Evolutionary conservation across 2,113 vertebrate species (phyloP), one percentile per base, ranked within the genome.

Genomic region (Thalassoma bifasciatum): DNA sequence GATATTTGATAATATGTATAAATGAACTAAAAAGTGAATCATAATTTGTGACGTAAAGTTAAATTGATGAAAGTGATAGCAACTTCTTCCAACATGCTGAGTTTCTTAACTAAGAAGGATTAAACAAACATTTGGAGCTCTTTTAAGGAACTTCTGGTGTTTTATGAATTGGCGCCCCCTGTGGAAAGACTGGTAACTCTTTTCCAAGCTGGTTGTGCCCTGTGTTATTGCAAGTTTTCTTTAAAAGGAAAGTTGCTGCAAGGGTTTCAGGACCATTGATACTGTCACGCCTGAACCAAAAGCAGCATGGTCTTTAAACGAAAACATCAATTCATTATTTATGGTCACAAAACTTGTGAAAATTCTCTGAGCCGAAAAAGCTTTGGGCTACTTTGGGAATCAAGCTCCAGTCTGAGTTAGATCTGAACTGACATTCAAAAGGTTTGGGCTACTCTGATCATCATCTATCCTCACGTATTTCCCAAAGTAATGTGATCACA

Each of bases 21-120:
- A 38, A 2, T n/a, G 34, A 14, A 34, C 30, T 54, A 59, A 4
- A 42, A 11, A 14, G 40, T 58, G 60, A 38, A 64, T 50, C 26
- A 56, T n/a, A n/a, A n/a, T 56, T 26, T 17, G 49, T 38, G 16
- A 16, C 56, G 64, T 70, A 49, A 67, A 71, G 52, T 34, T 17
- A 58, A 44, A 62, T 64, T 67, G 19, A 64, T 21, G n/a, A 37
- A 47, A 0, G 21, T 26, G 17, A 8, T 22, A 11, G 26, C 22
- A 61, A 47, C 16, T 36, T 37, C 30, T 4, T 30, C 3, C 23
- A 38, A 69, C 24, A 14, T 49, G 49, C 40, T 26, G 23, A 51
- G 26, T 46, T 57, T 47, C 30, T 66, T 5, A 50, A 23, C 62
- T 36, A 53, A 46, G 52, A 30, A 30, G 30, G 30, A 30, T 6